Evolutionary conservation across 2,888 invertebrate species (phyloP), one percentile per base, ranked within the genome.

Genomic region (Cheilosia soror): DNA sequence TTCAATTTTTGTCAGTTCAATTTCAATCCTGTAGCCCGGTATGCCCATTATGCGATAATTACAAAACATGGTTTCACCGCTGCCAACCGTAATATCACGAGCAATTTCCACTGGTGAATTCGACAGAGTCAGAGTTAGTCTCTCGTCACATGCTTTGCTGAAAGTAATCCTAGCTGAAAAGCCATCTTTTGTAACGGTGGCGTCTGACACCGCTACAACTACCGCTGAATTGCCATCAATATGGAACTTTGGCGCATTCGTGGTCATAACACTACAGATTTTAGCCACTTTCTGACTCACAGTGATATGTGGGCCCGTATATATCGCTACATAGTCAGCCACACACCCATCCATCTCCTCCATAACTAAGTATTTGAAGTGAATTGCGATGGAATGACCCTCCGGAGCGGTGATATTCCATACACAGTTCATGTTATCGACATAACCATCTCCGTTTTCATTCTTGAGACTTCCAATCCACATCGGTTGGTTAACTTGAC

Each of bases 381-480:
- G 94, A n/a, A 97, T 88, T 7, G 95, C 92, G 7, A 96, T 93
- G 51, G 94, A 93, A 90, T 95, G 94, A 82, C 93, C 93, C 25
- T 89, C 87, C 1, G 96, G 96, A 0, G 97, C 97, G 68, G 93
- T 94, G 65, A 98, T 95, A 73, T 93, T 91, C 98, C 98, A 98
- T 0, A 93, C 92, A 90, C 98, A 98, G 88, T 95, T 94, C 88
- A 95, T 89, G 20, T 87, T 79, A 25, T 88, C 44, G 0, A 84
- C 84, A 62, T 90, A 90, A 1, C 87, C 94, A 1, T 90, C 89
- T 27, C 89, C 89, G 11, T 90, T 89, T 1, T 92, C 92, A 66
- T 90, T 88, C 11, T 89, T 88, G 11, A 94, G 93, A 1, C 94
- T 93, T 0, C 91, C 91, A 75, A 97, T 93, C 13, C 92, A 89